Evolutionary conservation across 2,888 invertebrate genomes (phyloP).

Genomic region (Stramonita haemastoma): DNA sequence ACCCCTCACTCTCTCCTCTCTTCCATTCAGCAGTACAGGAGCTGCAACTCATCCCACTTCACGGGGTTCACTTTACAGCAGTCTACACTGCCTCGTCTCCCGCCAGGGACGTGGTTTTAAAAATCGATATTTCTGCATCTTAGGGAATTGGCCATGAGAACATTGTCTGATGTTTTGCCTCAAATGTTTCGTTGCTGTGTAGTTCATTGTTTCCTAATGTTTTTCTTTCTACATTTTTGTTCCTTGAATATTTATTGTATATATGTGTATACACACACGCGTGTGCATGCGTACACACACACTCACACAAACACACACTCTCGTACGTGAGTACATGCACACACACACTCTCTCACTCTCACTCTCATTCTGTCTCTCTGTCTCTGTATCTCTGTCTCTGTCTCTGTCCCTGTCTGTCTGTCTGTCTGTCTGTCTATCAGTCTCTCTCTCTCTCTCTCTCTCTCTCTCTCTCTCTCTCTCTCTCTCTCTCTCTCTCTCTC

Average conservation of each 20-base stretch:
- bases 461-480: no score
- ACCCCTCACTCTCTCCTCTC: background rate
- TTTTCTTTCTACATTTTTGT: no score
- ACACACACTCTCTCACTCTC: background rate
- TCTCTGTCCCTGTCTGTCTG: no score
- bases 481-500: no score
- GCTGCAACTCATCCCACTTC: slow-evolving; percentile 12
- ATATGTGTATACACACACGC: background rate
- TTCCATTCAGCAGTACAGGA: background rate
- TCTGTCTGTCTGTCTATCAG: no score
- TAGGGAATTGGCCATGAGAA: no score
- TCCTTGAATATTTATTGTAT: no score
- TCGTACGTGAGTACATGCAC: background rate
- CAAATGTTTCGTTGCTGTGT: no score
- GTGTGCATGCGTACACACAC: background rate
- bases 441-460: no score
- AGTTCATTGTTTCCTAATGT: no score
- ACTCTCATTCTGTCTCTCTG: background rate
- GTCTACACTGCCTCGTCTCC: background rate
- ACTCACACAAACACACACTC: background rate
- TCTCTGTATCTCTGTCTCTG: background rate
- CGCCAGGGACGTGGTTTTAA: background rate
- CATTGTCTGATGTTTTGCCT: no score
- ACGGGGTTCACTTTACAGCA: background rate
- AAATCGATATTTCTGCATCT: background rate